Base-by-base conservation (phyloP, 2,113 vertebrate genomes). In the Ammodytes dubius region DNA sequence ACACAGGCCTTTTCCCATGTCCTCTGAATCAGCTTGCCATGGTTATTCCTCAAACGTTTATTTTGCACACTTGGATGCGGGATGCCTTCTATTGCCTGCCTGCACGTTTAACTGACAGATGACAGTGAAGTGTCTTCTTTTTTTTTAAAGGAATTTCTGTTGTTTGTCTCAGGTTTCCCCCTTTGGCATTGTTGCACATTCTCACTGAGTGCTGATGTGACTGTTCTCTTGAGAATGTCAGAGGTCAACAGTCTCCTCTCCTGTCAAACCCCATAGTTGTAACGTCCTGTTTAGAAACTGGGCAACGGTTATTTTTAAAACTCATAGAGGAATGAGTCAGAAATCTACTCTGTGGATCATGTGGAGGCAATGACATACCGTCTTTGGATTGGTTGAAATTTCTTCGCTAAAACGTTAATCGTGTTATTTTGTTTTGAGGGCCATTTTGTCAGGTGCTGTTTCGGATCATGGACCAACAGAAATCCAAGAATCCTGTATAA, bases 191-290 rank as follows among this genome's bases (percentile, higher is more conserved):
- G 66, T 64, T 83, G 43, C 74, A 45, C 52, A 64, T 72, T 75
- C 39, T 10, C 12, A 61, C 70, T 75, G 37, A 1, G 27, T 68
- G 86, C 65, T 76, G 27, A 27, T 27, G 27, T 27, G 27, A 27
- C 59, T 86, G 83, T 82, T 79, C 69, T 84, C 61, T 74, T 76
- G 39, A n/a, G 42, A 64, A 75, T 82, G 90, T 88, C 83, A 88
- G 66, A 88, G 85, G 91, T 91, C 88, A 89, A 43, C 42, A 70
- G 67, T 83, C 76, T 90, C 42, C 66, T 79, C 66, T 82, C 76
- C 27, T 27, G 27, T 27, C 27, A 27, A 27, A 84, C 49, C 19
- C 19, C 47, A 40, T 76, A 46, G 58, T 60, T 82, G 43, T 37
- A 81, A 64, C 37, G 66, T 27, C 27, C 27, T 74, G 19, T 52